Percentiles rank a stretch among this genome's conserved stretches.
These are phyloP conservation scores for Synanthedon myopaeformis DNA, from an alignment of 2,888 invertebrate genomes.

Conservation along the genomic window DNA sequence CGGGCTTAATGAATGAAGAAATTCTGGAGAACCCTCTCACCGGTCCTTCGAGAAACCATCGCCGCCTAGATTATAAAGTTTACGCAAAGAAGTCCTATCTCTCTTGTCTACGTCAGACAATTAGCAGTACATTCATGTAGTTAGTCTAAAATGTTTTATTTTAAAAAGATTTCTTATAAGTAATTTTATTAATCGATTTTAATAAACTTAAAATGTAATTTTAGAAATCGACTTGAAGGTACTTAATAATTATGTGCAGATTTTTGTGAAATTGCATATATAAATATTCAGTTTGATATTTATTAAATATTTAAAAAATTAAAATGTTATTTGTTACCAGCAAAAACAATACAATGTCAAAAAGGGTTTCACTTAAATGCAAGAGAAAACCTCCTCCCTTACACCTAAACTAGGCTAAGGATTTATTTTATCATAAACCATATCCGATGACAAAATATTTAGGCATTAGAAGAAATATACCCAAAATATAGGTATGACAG, in stretches of 20 bases:
- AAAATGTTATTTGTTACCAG: not conserved
- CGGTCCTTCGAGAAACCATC: conserved; percentile 32
- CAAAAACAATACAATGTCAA: too few species aligned
- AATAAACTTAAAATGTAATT: not conserved
- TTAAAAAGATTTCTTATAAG: too few species aligned
- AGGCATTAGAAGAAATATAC: too few species aligned
- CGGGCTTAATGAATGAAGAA: conserved; percentile 66
- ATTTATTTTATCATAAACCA: too few species aligned
- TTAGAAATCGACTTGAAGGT: not conserved
- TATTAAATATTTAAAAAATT: not conserved
- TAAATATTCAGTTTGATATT: not conserved
- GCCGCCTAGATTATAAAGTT: conserved; percentile 39
- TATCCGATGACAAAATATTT: too few species aligned
- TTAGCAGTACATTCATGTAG: too few species aligned
- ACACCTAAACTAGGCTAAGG: too few species aligned
- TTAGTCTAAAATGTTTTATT: too few species aligned
- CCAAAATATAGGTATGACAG: too few species aligned
- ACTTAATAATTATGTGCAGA: not conserved
- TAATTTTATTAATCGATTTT: not conserved
- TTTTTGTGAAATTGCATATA: not conserved
- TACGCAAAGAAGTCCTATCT: not conserved
- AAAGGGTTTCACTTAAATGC: too few species aligned
- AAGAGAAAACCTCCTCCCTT: too few species aligned
- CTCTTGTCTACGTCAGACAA: not conserved
- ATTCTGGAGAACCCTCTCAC: conserved; percentile 45